phyloP scores from a whole-genome alignment of 2,888 invertebrate species.

The Apotomis betuletana region DNA sequence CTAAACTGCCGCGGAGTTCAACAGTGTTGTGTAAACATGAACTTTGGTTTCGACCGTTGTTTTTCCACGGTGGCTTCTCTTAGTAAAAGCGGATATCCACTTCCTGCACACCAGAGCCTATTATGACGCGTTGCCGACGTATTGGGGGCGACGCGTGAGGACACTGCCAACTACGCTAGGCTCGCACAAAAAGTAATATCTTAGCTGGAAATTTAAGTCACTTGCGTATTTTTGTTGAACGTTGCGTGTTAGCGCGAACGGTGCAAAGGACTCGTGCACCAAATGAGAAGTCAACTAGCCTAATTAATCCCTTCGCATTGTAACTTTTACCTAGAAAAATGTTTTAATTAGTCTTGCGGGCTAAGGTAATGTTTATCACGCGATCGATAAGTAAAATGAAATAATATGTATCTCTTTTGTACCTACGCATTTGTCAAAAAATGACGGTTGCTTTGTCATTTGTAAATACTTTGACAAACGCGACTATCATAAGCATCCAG shows the following conservation, averaged over 20 bases:
- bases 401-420: too few species aligned
- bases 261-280: not conserved
- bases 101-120: constrained; percentile 11
- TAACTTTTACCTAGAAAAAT: too few species aligned
- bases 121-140: constrained; percentile 25
- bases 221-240: not conserved
- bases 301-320: not conserved
- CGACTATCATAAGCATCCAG: too few species aligned
- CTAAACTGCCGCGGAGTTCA: not conserved
- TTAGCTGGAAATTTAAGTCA: not conserved
- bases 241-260: not conserved
- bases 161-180: constrained; percentile 17
- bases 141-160: constrained; percentile 35
- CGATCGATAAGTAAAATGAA: too few species aligned
- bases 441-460: too few species aligned
- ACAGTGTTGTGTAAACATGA: not conserved
- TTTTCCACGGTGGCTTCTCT: constrained; percentile 6
- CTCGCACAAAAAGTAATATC: not conserved
- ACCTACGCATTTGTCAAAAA: too few species aligned
- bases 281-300: not conserved
- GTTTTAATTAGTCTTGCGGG: too few species aligned
- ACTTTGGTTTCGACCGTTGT: not conserved
- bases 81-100: constrained; percentile 17
- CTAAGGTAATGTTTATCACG: too few species aligned
- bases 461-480: too few species aligned